Evolutionary conservation across 1,140 invertebrate species (phyloP), one percentile per base, ranked within the genome.

Genomic region (Drosophila equinoxialis): DNA sequence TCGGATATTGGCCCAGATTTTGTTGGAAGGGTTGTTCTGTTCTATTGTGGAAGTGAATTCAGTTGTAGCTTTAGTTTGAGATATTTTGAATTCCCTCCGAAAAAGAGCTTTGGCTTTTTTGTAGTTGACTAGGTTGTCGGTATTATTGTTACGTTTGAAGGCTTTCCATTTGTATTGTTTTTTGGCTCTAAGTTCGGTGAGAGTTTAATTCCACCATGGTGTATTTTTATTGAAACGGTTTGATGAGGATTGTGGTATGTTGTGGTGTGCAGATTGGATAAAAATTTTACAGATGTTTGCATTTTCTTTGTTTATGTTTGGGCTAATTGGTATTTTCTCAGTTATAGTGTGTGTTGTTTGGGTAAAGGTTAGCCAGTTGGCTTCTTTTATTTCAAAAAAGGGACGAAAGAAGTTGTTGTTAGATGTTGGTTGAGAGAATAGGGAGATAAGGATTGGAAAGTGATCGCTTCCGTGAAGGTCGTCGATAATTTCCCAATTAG

Each of bases 41-140:
- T 45, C 23, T 33, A 48, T 26, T 42, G 42, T 42, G 5, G 63
- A 48, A 37, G 35, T 65, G 11, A 54, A 65, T 26, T 17, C 7
- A 8, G 3, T 35, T 6, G 23, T 33, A 7, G 45, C 13, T 23
- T 33, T n/a, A 6, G 11, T 48, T 65, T 65, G 54, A 45, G 4
- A 26, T 30, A 23, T 14, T 54, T 65, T 65, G 23, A 65, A 26
- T 26, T 65, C 39, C 8, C 63, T 45, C 26, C 14, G 14, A 51
- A 65, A 65, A 7, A 55, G 6, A 20, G 64, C 64, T 14, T 65
- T 65, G 45, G 64, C 51, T 54, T 20, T 30, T 65, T 65, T 65
- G 30, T 65, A 65, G 8, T 57, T 65, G 8, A 55, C 7, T 13
- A 65, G 10, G 30, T 65, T 65, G 5, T 14, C 30, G 26, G 11